These are phyloP conservation scores for Bugula neritina DNA, from an alignment of 2,888 invertebrate genomes.

Conservation along the genomic window DNA sequence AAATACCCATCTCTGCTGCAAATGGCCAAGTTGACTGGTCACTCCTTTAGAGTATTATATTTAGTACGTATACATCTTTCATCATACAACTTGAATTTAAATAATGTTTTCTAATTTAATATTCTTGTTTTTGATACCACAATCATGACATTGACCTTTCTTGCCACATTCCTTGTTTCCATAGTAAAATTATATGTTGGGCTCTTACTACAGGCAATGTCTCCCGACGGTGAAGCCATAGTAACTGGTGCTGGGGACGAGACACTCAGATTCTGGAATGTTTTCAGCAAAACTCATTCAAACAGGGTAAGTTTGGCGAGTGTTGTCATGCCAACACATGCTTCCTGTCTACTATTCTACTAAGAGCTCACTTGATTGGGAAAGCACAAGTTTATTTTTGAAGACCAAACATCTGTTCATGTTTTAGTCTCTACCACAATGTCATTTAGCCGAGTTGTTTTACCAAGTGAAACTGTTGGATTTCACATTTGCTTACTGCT, in stretches of 20 bases:
- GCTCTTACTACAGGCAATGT: conserved; percentile 63
- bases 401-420: no score
- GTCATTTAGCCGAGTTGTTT: no score
- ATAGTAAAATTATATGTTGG: no score
- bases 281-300: conserved; percentile 92
- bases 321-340: background rate
- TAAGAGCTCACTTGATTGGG: no score
- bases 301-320: conserved; percentile 50
- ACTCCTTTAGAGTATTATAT: conserved; percentile 90
- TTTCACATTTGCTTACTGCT: no score
- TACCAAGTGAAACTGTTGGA: no score
- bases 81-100: no score
- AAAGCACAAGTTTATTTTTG: conserved; percentile 27
- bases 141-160: background rate
- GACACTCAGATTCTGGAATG: conserved; percentile 96
- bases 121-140: background rate
- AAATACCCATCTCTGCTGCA: conserved; percentile 94
- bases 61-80: conserved; percentile 57
- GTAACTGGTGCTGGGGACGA: conserved; percentile 98
- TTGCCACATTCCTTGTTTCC: background rate
- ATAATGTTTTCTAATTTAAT: background rate
- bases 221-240: conserved; percentile 96
- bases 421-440: no score
- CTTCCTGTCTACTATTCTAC: background rate
- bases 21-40: conserved; percentile 93